Evolutionary conservation across 2,113 vertebrate species (phyloP).

Genomic region (Platycercus adscitus): DNA sequence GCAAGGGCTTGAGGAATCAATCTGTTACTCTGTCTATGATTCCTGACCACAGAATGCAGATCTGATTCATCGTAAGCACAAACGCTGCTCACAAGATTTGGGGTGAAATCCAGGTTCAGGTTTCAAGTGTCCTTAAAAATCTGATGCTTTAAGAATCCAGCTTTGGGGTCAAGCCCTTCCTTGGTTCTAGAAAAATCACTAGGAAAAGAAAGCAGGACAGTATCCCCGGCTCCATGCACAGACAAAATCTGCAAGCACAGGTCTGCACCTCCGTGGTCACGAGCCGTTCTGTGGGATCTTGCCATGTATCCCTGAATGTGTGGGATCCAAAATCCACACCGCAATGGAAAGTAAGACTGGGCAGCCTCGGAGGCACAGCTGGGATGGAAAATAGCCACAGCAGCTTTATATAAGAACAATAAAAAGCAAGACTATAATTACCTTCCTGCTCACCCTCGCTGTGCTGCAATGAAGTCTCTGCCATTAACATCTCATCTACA

Average conservation of each 20-base stretch:
- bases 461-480: background rate
- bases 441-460: background rate
- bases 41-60: background rate
- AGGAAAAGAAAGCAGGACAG: background rate
- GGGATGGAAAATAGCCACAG: background rate
- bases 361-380: background rate
- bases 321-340: background rate
- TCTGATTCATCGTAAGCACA: background rate
- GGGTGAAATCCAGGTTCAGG: background rate
- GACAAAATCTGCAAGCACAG: background rate
- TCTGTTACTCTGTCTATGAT: background rate
- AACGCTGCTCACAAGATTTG: background rate
- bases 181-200: background rate
- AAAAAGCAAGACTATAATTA: slow-evolving; percentile 31
- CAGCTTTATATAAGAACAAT: background rate
- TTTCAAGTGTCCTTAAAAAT: background rate
- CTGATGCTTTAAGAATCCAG: background rate
- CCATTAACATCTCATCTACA: background rate
- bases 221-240: background rate
- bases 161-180: background rate
- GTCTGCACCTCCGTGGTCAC: background rate
- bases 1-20: background rate
- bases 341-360: background rate
- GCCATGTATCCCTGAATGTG: background rate
- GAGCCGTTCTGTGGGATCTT: background rate